Percentiles rank a stretch among this genome's conserved stretches.
These are phyloP conservation scores for Momotus momota DNA, from an alignment of 2,797 vertebrate genomes.

Conservation along the genomic window DNA sequence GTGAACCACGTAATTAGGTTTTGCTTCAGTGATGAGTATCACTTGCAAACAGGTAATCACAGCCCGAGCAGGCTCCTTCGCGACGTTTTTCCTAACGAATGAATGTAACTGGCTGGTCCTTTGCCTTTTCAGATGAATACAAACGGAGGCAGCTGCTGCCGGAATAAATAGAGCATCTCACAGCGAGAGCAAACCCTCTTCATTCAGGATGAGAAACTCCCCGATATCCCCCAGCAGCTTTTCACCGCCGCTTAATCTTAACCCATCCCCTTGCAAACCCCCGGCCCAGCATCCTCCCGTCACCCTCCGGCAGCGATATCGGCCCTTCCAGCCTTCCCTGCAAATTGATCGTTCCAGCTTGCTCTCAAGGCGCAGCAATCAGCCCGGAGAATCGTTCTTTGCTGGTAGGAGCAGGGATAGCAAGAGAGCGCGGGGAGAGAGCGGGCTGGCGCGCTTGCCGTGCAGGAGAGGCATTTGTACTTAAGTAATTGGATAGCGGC, in stretches of 20 bases:
- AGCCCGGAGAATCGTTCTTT: accelerated
- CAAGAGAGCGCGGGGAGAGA: accelerated
- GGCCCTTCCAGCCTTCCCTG: not conserved
- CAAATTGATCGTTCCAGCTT: not conserved
- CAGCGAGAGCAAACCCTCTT: not conserved
- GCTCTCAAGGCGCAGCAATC: not conserved
- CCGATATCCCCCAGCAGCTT: not conserved
- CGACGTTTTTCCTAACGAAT: not conserved
- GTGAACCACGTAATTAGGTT: conserved; percentile 69
- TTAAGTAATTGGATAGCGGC: not conserved
- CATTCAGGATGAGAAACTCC: not conserved
- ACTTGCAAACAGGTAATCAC: conserved; percentile 62
- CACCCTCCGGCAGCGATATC: accelerated
- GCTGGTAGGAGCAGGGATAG: not conserved
- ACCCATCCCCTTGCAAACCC: not conserved
- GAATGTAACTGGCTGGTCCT: not conserved
- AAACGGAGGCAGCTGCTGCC: accelerated
- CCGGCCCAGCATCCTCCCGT: not conserved
- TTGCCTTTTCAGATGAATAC: not conserved
- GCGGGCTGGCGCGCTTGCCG: not conserved
- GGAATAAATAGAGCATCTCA: not conserved
- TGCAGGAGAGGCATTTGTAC: not conserved
- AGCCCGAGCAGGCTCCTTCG: not conserved
- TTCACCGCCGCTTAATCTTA: not conserved
- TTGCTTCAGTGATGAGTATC: conserved; percentile 53